Conservation (phyloP, 1,140 invertebrate genomes). For the Chrysomallon squamiferum region DNA sequence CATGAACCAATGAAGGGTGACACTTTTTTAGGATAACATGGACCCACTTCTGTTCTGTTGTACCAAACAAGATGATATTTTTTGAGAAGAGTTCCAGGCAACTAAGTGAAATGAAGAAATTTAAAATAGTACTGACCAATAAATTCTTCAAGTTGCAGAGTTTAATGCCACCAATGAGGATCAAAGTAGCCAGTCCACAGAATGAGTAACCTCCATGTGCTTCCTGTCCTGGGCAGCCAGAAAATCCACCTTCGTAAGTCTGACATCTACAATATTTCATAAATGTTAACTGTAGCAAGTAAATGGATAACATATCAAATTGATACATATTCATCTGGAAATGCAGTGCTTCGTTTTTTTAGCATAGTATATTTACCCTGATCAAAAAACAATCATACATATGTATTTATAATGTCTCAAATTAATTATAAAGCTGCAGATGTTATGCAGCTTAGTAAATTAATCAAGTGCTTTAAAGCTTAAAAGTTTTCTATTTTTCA, state of each 20-base stretch:
- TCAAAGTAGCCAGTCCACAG: conserved; percentile 90
- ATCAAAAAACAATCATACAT: not conserved
- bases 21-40: too few species aligned
- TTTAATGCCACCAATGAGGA: conserved; percentile 80
- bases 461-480: too few species aligned
- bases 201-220: conserved; percentile 99
- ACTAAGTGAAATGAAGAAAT: too few species aligned
- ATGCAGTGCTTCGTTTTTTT: not conserved
- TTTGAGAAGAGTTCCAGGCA: too few species aligned
- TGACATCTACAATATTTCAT: conserved; percentile 77
- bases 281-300: too few species aligned
- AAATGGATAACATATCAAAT: conserved; percentile 6
- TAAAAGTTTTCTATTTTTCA: too few species aligned
- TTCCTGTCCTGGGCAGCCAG: conserved; percentile 91
- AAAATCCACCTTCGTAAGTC: conserved; percentile 98
- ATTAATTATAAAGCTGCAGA: too few species aligned
- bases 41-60: too few species aligned
- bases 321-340: not conserved
- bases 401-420: too few species aligned
- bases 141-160: conserved; percentile 81
- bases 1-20: too few species aligned
- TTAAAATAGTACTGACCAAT: conserved; percentile 67
- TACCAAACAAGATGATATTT: too few species aligned
- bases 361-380: not conserved
- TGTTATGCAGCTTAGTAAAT: too few species aligned